Evolutionary conservation across 2,797 vertebrate species (phyloP).

Genomic region (Poecilia velifera): DNA sequence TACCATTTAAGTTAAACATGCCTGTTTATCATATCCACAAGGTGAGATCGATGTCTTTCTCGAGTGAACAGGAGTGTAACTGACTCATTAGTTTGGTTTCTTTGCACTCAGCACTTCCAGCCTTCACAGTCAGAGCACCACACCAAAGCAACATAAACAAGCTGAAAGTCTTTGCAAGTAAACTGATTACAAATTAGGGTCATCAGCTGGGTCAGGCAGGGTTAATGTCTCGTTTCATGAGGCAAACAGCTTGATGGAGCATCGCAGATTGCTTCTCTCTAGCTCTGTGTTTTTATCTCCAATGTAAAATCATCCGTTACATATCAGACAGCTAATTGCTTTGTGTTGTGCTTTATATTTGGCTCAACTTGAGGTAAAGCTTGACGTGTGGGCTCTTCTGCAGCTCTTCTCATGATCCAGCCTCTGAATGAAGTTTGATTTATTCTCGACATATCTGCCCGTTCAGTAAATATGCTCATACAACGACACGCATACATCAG

Average conservation of each 20-base stretch:
- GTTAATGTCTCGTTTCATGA: slow-evolving; percentile 18
- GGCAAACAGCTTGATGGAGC: slow-evolving; percentile 10
- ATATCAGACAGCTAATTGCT: slow-evolving; percentile 1
- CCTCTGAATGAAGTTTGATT: slow-evolving; percentile 39
- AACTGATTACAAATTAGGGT: slow-evolving; percentile 24
- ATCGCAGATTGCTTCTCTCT: background rate
- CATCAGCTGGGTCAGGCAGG: background rate
- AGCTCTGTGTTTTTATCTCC: background rate
- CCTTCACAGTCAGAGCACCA: slow-evolving; percentile 10
- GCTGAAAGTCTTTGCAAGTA: slow-evolving; percentile 5
- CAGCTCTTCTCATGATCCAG: background rate
- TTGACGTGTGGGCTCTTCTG: background rate
- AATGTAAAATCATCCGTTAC: background rate
- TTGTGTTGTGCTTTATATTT: slow-evolving; percentile 10
- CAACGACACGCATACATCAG: slow-evolving; percentile 37
- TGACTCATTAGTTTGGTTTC: background rate
- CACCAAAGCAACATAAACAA: slow-evolving; percentile 34
- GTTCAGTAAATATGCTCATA: slow-evolving; percentile 16
- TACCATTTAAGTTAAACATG: background rate
- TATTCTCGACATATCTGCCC: slow-evolving; percentile 23
- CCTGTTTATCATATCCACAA: background rate
- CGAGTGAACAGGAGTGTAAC: background rate
- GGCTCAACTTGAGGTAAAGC: slow-evolving; percentile 14
- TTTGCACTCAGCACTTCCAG: slow-evolving; percentile 16
- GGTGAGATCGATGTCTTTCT: background rate